Percentiles rank a stretch among this genome's conserved stretches.
These are phyloP conservation scores for Brenthis daphne DNA, from an alignment of 2,888 invertebrate species.

Conservation along the genomic window DNA sequence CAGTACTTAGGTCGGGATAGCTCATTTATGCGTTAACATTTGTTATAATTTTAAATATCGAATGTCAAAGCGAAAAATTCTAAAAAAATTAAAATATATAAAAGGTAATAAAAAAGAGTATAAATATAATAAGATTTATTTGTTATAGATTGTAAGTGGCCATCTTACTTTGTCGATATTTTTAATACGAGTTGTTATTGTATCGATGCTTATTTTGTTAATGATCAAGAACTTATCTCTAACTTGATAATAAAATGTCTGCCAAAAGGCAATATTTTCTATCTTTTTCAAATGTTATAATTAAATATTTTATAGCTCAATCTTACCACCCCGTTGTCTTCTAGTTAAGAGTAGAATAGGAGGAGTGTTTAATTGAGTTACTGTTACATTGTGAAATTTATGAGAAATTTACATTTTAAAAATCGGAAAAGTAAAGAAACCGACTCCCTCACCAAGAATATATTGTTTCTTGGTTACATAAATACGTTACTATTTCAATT, in stretches of 20 bases:
- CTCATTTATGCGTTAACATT: constrained; percentile 14
- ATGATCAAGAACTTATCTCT: constrained; percentile 35
- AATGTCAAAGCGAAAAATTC: constrained; percentile 52
- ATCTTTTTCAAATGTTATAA: constrained; percentile 3
- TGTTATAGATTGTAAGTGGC: constrained; percentile 44
- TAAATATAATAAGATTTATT: constrained; percentile 47
- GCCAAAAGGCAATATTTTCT: constrained; percentile 33
- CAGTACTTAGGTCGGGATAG: constrained; percentile 26
- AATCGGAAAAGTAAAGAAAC: too few relatives aligned
- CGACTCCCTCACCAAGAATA: too few relatives aligned
- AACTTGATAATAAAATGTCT: constrained; percentile 42
- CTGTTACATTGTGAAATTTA: too few relatives aligned
- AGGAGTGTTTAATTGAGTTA: too few relatives aligned
- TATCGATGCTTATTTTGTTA: constrained; percentile 42
- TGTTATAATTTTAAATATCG: constrained; percentile 30
- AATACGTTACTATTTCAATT: too few relatives aligned
- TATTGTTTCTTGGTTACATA: too few relatives aligned
- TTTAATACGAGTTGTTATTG: constrained; percentile 45
- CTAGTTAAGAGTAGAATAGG: too few relatives aligned
- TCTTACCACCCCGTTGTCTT: too few relatives aligned
- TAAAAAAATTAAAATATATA: constrained; percentile 59
- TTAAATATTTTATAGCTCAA: not conserved
- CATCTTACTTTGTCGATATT: constrained; percentile 44
- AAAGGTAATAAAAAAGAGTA: constrained; percentile 56
- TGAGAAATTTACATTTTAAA: too few relatives aligned